Conservation (phyloP, 2,113 vertebrate species). For the Eulemur macaco region DNA sequence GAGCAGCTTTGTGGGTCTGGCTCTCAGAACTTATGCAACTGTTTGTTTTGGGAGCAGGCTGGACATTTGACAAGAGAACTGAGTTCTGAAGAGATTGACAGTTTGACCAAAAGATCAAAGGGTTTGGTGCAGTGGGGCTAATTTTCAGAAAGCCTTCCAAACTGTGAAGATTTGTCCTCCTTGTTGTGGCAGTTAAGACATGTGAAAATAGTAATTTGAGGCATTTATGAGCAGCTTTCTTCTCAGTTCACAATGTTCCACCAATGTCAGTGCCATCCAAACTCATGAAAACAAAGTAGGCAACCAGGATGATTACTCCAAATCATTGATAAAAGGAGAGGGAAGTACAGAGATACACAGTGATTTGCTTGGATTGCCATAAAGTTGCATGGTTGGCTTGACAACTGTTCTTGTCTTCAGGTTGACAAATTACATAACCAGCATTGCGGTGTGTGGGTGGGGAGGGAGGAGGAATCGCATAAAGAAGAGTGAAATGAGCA, state of each 20-base stretch:
- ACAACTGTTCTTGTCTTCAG: neutral
- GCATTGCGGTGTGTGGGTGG: neutral
- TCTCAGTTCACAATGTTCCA: slow-evolving; percentile 31
- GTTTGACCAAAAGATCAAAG: slow-evolving; percentile 66
- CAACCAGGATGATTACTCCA: neutral
- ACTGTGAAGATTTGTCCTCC: slow-evolving; percentile 57
- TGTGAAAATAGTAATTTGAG: slow-evolving; percentile 47
- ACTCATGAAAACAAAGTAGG: neutral
- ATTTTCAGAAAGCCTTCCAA: slow-evolving; percentile 67
- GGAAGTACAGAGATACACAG: neutral
- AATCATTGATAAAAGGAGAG: neutral
- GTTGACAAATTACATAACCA: neutral
- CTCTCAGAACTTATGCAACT: slow-evolving; percentile 28
- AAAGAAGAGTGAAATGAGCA: neutral
- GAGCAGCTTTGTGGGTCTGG: slow-evolving; percentile 3
- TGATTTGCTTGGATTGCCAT: neutral
- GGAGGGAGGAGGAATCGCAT: neutral
- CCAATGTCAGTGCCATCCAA: neutral
- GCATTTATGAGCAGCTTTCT: slow-evolving; percentile 30
- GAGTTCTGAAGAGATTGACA: slow-evolving; percentile 55
- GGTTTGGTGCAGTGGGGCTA: slow-evolving; percentile 34
- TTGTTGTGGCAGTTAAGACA: slow-evolving; percentile 23
- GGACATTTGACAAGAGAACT: slow-evolving; percentile 57
- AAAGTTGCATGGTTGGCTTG: neutral
- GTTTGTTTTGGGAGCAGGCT: slow-evolving; percentile 47